Base-by-base conservation (phyloP, 2,888 invertebrate species). In the Arrhopalites spinosus region DNA sequence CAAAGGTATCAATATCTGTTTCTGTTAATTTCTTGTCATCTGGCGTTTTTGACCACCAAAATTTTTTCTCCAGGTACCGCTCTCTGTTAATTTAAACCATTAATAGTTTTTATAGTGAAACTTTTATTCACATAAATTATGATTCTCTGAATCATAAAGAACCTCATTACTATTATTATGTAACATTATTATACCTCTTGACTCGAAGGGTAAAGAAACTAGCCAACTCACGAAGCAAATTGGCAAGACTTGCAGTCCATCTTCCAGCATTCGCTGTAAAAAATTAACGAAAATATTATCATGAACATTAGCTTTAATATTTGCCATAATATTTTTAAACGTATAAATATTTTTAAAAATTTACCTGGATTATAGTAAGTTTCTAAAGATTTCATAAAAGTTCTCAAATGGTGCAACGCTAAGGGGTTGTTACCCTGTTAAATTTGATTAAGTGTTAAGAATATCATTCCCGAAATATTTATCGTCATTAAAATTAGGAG, bases 331-430 rank as follows among this genome's bases (percentile, higher is more conserved):
- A 36, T 36, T 36, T 7, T 36, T 36, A 36, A 7, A 36, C 3
- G 3, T 3, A 11, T 36, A 36, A 7, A 36, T 36, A 3, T 36
- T 11, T 36, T 36, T 36, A 36, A 36, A 36, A 7, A 11, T 36
- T 3, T 36, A 23, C 25, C 25, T 71, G 94, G 94, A 86, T 97
- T 93, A 83, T 92, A 90, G 86, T 94, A 96, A 3, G 94, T 92
- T 85, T 94, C 93, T 2, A 95, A 87, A 0, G 93, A 91, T 81
- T 90, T 91, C 84, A 96, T 89, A 84, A 96, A 91, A 83, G 92
- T 91, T 75, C 90, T 90, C 71, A 97, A 87, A 83, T 94, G 91
- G 69, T 89, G 88, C 84, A 93, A 89, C 0, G 90, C 89, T 69
- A 88, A 87, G 23, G 90, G 91, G 69, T 90, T 89, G 0, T 91